Percentiles rank a stretch among this genome's conserved stretches.
These are phyloP conservation scores for Harmothoe impar DNA, from an alignment of 2,888 invertebrate species.

Conservation along the genomic window DNA sequence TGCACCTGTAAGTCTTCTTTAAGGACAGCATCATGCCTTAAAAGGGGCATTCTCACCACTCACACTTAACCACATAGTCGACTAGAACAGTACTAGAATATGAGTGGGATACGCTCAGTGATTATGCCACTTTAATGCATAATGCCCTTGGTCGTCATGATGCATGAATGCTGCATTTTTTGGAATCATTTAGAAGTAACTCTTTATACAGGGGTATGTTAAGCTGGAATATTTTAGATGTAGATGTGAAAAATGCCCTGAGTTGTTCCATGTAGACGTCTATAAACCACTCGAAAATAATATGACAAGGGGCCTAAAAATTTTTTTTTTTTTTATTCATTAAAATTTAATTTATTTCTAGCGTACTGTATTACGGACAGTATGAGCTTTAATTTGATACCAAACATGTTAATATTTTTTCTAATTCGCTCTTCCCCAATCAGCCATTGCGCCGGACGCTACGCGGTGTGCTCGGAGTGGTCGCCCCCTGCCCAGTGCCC, in stretches of 20 bases:
- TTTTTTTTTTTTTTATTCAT: no score
- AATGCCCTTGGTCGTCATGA: no score
- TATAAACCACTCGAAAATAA: not conserved
- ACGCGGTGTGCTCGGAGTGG: not conserved
- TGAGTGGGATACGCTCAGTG: no score
- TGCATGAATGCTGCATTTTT: no score
- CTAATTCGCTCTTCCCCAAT: not conserved
- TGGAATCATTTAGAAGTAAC: not conserved
- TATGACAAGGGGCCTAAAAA: not conserved
- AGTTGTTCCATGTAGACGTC: not conserved
- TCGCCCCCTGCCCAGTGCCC: not conserved
- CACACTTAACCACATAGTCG: no score
- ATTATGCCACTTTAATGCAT: no score
- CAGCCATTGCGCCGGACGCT: not conserved
- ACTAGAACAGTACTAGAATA: no score
- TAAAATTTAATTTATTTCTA: not conserved
- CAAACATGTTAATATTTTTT: no score
- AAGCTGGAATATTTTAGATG: not conserved
- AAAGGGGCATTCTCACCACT: not conserved
- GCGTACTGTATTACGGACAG: no score
- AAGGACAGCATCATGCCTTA: not conserved
- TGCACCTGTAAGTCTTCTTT: not conserved
- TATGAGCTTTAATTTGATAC: no score
- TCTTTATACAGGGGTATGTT: not conserved
- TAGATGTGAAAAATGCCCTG: no score